A percentile compares a stretch with the other conserved stretches of the same genome.
phyloP scores from a whole-genome alignment of 2,113 vertebrate genomes.

The Anoplopoma fimbria region DNA sequence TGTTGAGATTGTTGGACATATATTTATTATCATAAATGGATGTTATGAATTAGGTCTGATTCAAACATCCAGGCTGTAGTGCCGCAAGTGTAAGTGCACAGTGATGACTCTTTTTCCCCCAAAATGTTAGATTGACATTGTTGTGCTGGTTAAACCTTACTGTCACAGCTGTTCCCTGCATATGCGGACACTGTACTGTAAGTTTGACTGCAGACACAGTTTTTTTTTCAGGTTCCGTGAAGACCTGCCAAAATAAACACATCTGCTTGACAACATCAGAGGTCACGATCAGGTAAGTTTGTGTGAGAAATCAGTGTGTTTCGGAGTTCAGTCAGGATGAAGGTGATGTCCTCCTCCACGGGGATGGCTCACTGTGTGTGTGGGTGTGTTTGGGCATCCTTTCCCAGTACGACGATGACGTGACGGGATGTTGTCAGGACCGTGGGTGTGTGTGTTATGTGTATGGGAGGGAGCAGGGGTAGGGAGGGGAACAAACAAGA shows the following conservation, averaged over 20 bases:
- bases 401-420: conserved; percentile 52
- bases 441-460: conserved; percentile 72
- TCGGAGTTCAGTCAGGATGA: conserved; percentile 85
- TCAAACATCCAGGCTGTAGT: conserved; percentile 68
- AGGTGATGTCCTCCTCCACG: conserved; percentile 77
- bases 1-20: conserved; percentile 74
- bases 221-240: neutral
- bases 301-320: neutral
- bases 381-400: conserved; percentile 38
- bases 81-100: conserved; percentile 70
- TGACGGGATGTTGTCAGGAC: conserved; percentile 36
- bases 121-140: conserved; percentile 63
- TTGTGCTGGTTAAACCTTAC: conserved; percentile 38
- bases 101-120: conserved; percentile 44
- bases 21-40: conserved; percentile 84
- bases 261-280: neutral
- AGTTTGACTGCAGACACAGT: neutral
- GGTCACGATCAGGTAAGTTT: neutral
- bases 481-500: conserved; percentile 82
- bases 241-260: neutral
- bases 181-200: neutral
- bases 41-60: conserved; percentile 81
- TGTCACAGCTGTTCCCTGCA: conserved; percentile 38
- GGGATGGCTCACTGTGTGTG: conserved; percentile 11
- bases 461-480: conserved; percentile 79